Evolutionary conservation across 2,113 vertebrate genomes (phyloP).

Genomic region (Silurus asotus): DNA sequence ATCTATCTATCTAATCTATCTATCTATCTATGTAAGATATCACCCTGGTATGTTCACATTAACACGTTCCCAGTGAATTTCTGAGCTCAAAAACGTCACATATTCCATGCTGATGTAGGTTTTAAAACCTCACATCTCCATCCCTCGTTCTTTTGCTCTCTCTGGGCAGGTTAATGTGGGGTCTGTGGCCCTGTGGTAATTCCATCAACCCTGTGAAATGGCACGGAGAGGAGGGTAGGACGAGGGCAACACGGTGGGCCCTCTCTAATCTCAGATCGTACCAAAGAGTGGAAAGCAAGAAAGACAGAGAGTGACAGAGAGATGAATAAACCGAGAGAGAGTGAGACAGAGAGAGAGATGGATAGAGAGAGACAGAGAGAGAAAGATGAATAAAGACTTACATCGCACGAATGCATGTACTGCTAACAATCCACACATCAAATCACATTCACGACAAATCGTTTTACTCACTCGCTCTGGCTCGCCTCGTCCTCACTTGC

Average conservation of each 20-base stretch:
- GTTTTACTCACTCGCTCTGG: neutral
- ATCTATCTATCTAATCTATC: no score
- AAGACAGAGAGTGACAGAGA: neutral
- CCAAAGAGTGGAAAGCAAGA: neutral
- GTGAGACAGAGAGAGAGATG: neutral
- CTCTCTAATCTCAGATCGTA: constrained; percentile 22
- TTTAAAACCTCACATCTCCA: neutral
- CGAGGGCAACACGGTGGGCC: constrained; percentile 9
- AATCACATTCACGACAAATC: constrained; percentile 18
- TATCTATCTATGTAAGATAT: no score
- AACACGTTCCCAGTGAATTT: neutral
- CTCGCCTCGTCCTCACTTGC: constrained; percentile 14
- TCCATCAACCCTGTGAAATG: constrained; percentile 18
- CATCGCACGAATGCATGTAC: neutral
- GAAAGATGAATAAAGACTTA: constrained; percentile 3
- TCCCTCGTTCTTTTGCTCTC: neutral
- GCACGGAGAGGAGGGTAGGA: neutral
- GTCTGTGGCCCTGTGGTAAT: constrained; percentile 15
- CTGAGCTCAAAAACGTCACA: neutral
- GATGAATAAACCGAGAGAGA: constrained; percentile 11
- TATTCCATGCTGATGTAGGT: neutral
- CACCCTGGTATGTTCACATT: no score
- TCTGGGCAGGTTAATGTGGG: neutral
- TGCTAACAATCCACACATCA: neutral
- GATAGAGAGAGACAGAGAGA: constrained; percentile 16